A percentile compares a stretch with the other conserved stretches of the same genome.
These are phyloP conservation scores for Icerya purchasi DNA, from an alignment of 2,888 invertebrate species.

Conservation along the genomic window DNA sequence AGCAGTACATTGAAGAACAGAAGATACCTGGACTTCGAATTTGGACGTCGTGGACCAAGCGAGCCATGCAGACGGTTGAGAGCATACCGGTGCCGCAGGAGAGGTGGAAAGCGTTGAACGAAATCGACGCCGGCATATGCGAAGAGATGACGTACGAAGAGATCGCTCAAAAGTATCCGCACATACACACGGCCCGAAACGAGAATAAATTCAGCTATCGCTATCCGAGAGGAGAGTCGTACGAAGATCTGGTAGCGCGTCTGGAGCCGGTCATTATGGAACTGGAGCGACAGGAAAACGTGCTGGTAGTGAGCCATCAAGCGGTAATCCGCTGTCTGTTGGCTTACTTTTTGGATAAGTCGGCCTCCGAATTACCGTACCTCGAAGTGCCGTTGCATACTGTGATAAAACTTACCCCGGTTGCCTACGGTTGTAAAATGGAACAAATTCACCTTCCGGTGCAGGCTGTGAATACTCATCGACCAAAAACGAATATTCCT, in stretches of 20 bases:
- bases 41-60: constrained; percentile 91
- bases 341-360: constrained; percentile 93
- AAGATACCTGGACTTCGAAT: constrained; percentile 65
- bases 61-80: constrained; percentile 86
- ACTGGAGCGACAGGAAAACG: constrained; percentile 86
- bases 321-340: constrained; percentile 85
- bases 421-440: constrained; percentile 93
- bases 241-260: constrained; percentile 91
- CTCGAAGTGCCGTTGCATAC: constrained; percentile 80
- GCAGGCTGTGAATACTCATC: constrained; percentile 88
- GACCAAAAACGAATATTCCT: constrained; percentile 70
- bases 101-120: constrained; percentile 95
- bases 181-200: constrained; percentile 87
- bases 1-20: constrained; percentile 66
- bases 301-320: constrained; percentile 88
- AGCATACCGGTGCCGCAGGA: constrained; percentile 83
- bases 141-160: constrained; percentile 99
- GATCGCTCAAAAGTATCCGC: constrained; percentile 78
- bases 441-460: constrained; percentile 80
- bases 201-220: constrained; percentile 90
- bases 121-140: constrained; percentile 98
- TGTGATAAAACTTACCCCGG: constrained; percentile 88
- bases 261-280: constrained; percentile 99
- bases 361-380: constrained; percentile 67
- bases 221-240: constrained; percentile 70